Percentiles rank a stretch among this genome's conserved stretches.
These are phyloP conservation scores for Heterohyrax brucei DNA, from an alignment of 2,797 vertebrate species.

Conservation along the genomic window DNA sequence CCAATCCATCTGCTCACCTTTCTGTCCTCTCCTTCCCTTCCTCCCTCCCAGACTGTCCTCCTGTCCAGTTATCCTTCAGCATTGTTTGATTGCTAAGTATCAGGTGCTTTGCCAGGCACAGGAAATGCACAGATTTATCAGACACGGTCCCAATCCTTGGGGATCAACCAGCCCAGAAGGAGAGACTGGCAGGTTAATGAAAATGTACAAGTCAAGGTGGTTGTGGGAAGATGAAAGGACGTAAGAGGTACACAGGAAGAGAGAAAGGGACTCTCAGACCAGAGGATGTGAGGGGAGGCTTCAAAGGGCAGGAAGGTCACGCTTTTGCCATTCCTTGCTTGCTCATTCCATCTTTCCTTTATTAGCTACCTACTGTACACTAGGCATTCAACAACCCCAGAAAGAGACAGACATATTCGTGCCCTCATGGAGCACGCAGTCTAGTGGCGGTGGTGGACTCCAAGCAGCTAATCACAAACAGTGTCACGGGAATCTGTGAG, in stretches of 20 bases:
- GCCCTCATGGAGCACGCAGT: fast-evolving
- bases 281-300: not conserved
- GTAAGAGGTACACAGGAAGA: not conserved
- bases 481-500: not conserved
- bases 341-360: not conserved
- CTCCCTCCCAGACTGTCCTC: too few species aligned
- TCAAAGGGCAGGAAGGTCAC: fast-evolving
- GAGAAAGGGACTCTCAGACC: too few species aligned
- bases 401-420: not conserved
- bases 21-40: too few species aligned
- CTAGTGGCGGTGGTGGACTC: not conserved
- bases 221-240: fast-evolving
- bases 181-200: not conserved
- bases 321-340: too few species aligned
- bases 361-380: not conserved
- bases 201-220: fast-evolving
- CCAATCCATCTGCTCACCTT: not conserved
- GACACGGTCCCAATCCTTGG: not conserved
- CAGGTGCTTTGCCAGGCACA: not conserved
- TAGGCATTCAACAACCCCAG: not conserved
- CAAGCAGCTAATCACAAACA: not conserved
- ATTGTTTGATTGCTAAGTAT: not conserved
- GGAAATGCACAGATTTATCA: not conserved
- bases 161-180: not conserved
- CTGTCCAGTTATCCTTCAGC: not conserved